Evolutionary conservation across 2,888 invertebrate genomes (phyloP).

Genomic region (Taphrorychus bicolor): DNA sequence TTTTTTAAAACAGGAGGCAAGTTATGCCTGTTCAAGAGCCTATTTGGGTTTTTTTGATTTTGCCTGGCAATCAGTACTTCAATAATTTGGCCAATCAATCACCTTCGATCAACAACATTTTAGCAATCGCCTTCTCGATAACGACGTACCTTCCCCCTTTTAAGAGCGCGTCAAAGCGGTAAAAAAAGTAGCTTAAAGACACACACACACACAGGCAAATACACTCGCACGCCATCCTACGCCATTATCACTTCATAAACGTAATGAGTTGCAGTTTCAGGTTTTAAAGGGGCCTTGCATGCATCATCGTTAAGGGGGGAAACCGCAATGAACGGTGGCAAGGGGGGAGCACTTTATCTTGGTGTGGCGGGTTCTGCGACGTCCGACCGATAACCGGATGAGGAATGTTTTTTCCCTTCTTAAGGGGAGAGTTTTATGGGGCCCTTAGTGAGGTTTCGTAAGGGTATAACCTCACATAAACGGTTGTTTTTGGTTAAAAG

Average conservation of each 20-base stretch:
- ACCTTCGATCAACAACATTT: no score
- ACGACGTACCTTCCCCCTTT: no score
- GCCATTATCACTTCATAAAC: slow-evolving; percentile 4
- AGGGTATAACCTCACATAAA: neutral
- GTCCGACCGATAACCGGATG: slow-evolving; percentile 36
- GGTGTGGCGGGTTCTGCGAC: slow-evolving; percentile 21
- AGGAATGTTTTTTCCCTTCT: slow-evolving; percentile 26
- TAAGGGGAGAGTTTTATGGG: slow-evolving; percentile 26
- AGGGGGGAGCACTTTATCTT: slow-evolving; percentile 33
- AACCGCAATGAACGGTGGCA: slow-evolving; percentile 25
- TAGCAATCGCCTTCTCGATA: no score
- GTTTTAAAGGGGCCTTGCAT: slow-evolving; percentile 18
- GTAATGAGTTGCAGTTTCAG: slow-evolving; percentile 26
- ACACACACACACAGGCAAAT: neutral
- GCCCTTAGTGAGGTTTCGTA: slow-evolving; percentile 8
- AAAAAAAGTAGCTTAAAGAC: neutral
- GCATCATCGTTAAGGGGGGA: slow-evolving; percentile 29
- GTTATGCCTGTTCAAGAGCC: no score
- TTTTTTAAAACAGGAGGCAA: no score
- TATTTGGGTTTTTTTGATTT: no score
- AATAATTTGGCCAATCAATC: no score
- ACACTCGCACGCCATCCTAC: no score
- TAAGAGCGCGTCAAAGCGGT: neutral
- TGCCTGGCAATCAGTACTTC: no score
- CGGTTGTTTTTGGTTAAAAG: no score